These are phyloP conservation scores for Ctenomys sociabilis DNA, from an alignment of 2,113 vertebrate species.

Conservation along the genomic window DNA sequence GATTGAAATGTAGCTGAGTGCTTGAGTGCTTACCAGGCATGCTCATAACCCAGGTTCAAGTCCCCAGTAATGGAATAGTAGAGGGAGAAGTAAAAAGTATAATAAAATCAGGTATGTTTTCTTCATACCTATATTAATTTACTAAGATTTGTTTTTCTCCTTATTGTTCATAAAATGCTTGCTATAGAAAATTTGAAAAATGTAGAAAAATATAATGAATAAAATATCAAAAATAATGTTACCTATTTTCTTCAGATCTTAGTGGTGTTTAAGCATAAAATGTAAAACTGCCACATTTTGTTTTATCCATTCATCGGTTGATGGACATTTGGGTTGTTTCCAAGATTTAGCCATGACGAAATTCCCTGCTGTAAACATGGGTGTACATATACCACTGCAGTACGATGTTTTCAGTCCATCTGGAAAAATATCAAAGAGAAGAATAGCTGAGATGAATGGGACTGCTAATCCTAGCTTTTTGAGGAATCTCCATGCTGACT, in stretches of 20 bases:
- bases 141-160: neutral
- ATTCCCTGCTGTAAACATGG: too few species aligned
- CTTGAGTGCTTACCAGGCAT: neutral
- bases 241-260: conserved; percentile 4
- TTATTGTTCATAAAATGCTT: neutral
- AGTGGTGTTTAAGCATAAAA: neutral
- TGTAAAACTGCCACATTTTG: too few species aligned
- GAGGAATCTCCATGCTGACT: too few species aligned
- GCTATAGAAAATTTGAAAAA: neutral
- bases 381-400: too few species aligned
- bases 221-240: conserved; percentile 1
- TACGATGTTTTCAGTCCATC: too few species aligned
- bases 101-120: neutral
- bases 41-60: neutral
- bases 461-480: too few species aligned
- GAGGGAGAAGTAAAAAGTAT: neutral
- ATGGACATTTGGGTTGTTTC: too few species aligned
- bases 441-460: too few species aligned
- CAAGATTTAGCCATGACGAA: too few species aligned
- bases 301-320: too few species aligned
- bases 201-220: neutral
- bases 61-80: neutral
- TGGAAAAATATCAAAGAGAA: too few species aligned
- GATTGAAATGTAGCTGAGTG: neutral
- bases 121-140: neutral